Percentiles rank a stretch among this genome's conserved stretches.
Conservation (phyloP, 1,140 invertebrate species). For the Drosophila nasuta region DNA sequence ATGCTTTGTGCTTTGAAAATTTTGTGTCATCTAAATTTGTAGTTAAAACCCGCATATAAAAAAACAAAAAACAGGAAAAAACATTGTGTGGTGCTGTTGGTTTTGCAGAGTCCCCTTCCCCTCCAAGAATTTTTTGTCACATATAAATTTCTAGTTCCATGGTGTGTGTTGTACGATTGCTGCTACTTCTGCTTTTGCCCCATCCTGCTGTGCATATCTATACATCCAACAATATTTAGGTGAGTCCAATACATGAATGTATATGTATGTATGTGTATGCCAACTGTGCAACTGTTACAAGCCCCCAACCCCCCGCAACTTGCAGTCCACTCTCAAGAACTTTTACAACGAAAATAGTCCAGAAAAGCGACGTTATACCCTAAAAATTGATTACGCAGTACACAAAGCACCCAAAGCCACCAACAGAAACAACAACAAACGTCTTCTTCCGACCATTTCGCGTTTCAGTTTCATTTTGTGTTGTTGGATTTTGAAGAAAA, state of each 20-base stretch:
- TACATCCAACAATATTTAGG: conserved; percentile 59
- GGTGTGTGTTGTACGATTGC: conserved; percentile 58
- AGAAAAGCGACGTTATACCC: conserved; percentile 34
- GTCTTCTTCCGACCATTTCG: conserved; percentile 46
- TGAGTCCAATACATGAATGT: conserved; percentile 53
- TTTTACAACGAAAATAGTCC: conserved; percentile 62
- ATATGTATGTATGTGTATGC: conserved; percentile 22
- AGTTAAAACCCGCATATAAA: conserved; percentile 18
- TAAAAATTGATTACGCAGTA: conserved; percentile 81
- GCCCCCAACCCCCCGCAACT: neutral
- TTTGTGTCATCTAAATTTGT: conserved; percentile 51
- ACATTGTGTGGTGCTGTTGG: conserved; percentile 48
- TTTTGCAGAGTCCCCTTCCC: conserved; percentile 51
- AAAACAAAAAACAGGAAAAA: conserved; percentile 15
- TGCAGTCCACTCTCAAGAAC: neutral
- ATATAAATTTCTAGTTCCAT: conserved; percentile 45
- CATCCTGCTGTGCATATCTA: conserved; percentile 59
- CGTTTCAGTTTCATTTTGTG: conserved; percentile 65
- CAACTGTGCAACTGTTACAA: conserved; percentile 70
- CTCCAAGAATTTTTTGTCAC: conserved; percentile 22
- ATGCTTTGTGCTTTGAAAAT: conserved; percentile 27
- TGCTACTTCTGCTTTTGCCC: conserved; percentile 54
- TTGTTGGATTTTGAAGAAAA: conserved; percentile 62
- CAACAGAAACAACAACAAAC: neutral
- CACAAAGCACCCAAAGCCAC: conserved; percentile 23